Conservation (phyloP, 2,113 vertebrate genomes). For the Oncorhynchus kisutch region DNA sequence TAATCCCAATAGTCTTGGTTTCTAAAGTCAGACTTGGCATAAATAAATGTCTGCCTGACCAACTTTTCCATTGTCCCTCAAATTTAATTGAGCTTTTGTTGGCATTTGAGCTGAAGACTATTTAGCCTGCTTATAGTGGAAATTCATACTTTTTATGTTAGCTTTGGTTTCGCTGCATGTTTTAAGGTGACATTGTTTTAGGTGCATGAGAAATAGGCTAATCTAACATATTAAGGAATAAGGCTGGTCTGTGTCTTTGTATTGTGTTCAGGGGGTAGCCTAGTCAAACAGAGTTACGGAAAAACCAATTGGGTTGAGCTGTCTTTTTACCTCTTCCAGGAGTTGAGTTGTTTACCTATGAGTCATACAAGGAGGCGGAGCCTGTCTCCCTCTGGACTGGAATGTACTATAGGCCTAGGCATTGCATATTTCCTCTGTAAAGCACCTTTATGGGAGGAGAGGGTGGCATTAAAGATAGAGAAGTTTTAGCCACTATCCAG, state of each 20-base stretch:
- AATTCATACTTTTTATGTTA: constrained; percentile 40
- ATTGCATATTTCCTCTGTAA: constrained; percentile 36
- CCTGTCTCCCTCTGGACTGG: constrained; percentile 9
- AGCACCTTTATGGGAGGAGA: constrained; percentile 33
- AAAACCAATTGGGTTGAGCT: constrained; percentile 44
- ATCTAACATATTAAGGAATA: background rate
- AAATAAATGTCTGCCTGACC: background rate
- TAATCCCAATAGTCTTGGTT: too few relatives aligned
- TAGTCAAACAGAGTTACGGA: constrained; percentile 43
- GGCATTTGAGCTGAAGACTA: constrained; percentile 43
- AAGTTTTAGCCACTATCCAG: background rate
- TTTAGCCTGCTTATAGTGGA: constrained; percentile 47
- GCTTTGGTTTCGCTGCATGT: constrained; percentile 28
- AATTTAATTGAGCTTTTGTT: constrained; percentile 53
- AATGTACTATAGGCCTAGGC: background rate
- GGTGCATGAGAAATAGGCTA: too few relatives aligned
- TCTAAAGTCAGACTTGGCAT: background rate
- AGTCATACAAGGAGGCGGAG: constrained; percentile 44
- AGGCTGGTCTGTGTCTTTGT: constrained; percentile 32
- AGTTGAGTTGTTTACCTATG: constrained; percentile 53
- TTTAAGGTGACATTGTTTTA: constrained; percentile 21
- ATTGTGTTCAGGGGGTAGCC: constrained; percentile 40
- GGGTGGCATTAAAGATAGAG: background rate
- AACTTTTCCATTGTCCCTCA: constrained; percentile 61
- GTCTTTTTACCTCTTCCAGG: background rate